Conservation (phyloP, 2,888 invertebrate species). For the Maniola hyperantus region DNA sequence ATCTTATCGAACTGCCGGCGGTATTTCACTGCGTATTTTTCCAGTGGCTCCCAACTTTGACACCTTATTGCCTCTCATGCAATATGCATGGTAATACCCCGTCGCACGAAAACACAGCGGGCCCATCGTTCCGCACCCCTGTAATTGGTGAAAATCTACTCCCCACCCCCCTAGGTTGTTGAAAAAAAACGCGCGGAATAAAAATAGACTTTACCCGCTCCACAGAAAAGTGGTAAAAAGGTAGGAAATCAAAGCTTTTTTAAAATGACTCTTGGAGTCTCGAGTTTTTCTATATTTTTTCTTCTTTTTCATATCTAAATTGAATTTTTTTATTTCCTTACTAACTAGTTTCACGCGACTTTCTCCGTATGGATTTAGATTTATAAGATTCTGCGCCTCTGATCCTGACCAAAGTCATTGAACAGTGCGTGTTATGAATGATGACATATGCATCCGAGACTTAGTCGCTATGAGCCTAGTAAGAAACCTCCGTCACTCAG, state of each 20-base stretch:
- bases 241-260: slow-evolving; percentile 11
- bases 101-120: slow-evolving; percentile 50
- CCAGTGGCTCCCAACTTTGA: slow-evolving; percentile 57
- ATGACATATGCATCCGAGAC: no score
- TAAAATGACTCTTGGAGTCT: slow-evolving; percentile 4
- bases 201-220: slow-evolving; percentile 22
- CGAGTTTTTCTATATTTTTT: not conserved
- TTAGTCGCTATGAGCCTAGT: no score
- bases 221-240: slow-evolving; percentile 2
- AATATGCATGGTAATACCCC: slow-evolving; percentile 73
- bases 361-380: no score
- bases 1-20: slow-evolving; percentile 39
- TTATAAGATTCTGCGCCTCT: no score
- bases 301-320: not conserved
- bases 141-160: slow-evolving; percentile 60
- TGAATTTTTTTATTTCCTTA: not conserved
- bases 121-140: slow-evolving; percentile 45
- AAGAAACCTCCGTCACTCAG: no score
- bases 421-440: no score
- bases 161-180: slow-evolving; percentile 37
- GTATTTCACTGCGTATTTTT: slow-evolving; percentile 48
- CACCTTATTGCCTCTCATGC: slow-evolving; percentile 72
- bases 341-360: no score
- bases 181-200: slow-evolving; percentile 24
- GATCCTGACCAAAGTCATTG: no score